Base-by-base conservation (phyloP, 2,113 vertebrate species). In the Oncorhynchus nerka region DNA sequence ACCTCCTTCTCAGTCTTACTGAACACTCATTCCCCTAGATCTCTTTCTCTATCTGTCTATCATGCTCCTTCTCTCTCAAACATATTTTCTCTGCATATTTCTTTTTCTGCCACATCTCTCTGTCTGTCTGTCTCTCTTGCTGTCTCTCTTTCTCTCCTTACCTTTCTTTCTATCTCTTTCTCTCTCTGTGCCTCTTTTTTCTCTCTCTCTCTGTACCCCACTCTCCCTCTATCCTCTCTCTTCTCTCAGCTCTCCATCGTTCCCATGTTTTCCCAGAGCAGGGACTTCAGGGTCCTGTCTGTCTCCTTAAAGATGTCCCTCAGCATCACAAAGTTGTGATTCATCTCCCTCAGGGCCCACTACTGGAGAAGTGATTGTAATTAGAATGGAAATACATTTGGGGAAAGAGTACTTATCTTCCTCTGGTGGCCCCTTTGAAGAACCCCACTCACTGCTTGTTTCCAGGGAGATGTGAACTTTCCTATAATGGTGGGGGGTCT, bases 371-470 rank as follows among this genome's bases (percentile, higher is more conserved):
- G n/a, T 45, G 32, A 55, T 65, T 71, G 66, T 66, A 67, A 74
- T 70, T 77, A 64, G 45, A 72, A 68, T 66, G 22, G 12, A 75
- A 74, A 20, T 26, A 67, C 26, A 68, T 39, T n/a, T 2, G 67
- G 24, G 32, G 26, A n/a, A 68, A 84, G 62, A 51, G 59, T 30
- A 32, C 22, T 34, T 49, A 62, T 49, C n/a, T 61, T 39, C 65
- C 34, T 64, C 48, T 11, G 19, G 7, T 30, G 28, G 24, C 39
- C 75, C 77, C 19, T 61, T 85, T 87, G 74, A 26, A 49, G 65
- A 55, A 76, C 59, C 28, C 65, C 45, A 68, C 73, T 81, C 55
- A 32, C 34, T 68, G 73, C 57, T 51, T 65, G 76, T 71, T 77
- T 70, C 65, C 61, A 68, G 74, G 57, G 71, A 51, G 75, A 73